These are phyloP conservation scores for Ceramica pisi DNA, from an alignment of 2,888 invertebrate species.

Conservation along the genomic window DNA sequence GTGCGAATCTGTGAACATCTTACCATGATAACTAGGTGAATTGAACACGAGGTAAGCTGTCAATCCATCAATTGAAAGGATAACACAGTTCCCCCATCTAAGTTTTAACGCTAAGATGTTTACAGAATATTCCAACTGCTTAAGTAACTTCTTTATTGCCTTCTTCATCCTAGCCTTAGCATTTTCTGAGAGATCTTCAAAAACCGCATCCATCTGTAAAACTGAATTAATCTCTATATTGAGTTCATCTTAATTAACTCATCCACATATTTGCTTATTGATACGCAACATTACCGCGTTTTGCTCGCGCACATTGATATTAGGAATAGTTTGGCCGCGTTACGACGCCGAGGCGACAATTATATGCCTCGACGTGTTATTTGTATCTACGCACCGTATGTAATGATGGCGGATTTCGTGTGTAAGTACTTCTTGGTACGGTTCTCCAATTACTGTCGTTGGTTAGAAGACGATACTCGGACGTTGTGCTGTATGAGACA, in stretches of 20 bases:
- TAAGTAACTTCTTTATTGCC: too few relatives aligned
- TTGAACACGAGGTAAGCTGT: too few relatives aligned
- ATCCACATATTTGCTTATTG: slow-evolving; percentile 28
- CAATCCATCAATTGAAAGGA: too few relatives aligned
- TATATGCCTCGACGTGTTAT: slow-evolving; percentile 42
- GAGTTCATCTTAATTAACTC: neutral
- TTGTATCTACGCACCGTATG: slow-evolving; percentile 24
- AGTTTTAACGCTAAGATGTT: too few relatives aligned
- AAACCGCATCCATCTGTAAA: neutral
- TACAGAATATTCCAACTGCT: too few relatives aligned
- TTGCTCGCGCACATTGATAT: slow-evolving; percentile 45
- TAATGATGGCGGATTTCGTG: slow-evolving; percentile 32
- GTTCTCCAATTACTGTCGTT: slow-evolving; percentile 8
- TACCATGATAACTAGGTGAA: too few relatives aligned
- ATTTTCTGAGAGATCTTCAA: neutral
- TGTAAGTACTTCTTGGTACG: slow-evolving; percentile 16
- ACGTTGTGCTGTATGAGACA: neutral
- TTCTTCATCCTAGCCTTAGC: too few relatives aligned
- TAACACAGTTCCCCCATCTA: too few relatives aligned
- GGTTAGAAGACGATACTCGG: neutral
- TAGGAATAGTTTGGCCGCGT: slow-evolving; percentile 34
- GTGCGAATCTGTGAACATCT: too few relatives aligned
- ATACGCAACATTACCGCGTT: slow-evolving; percentile 29
- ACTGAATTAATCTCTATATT: neutral
- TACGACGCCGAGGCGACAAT: slow-evolving; percentile 36